A percentile compares a stretch with the other conserved stretches of the same genome.
These are phyloP conservation scores for Hydrochoerus hydrochaeris DNA, from an alignment of 2,113 vertebrate genomes.

Conservation along the genomic window DNA sequence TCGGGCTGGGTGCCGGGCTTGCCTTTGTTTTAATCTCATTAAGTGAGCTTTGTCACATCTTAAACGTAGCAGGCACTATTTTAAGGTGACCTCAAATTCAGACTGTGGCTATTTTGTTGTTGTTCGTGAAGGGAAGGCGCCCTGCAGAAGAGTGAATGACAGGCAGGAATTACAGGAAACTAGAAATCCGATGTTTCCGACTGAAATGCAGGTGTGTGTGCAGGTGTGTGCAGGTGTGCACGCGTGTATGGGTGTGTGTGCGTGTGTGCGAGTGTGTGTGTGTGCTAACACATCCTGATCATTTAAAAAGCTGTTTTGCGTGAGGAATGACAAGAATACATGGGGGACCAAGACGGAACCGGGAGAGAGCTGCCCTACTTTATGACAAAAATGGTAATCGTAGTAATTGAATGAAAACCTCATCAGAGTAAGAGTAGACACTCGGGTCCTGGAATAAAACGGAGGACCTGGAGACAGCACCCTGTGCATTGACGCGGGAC, in stretches of 20 bases:
- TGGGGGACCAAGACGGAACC: neutral
- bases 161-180: neutral
- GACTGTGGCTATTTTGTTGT: neutral
- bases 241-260: too few species aligned
- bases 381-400: neutral
- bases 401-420: neutral
- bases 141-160: neutral
- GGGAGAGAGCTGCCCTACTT: neutral
- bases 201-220: neutral
- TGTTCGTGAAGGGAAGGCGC: neutral
- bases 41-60: neutral
- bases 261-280: neutral
- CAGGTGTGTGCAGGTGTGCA: too few species aligned
- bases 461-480: fast-evolving
- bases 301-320: neutral
- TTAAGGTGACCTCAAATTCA: neutral
- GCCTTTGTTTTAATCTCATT: neutral
- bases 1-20: fast-evolving
- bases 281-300: neutral
- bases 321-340: neutral
- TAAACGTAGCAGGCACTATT: neutral
- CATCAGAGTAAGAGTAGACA: neutral
- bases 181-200: neutral
- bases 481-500: fast-evolving
- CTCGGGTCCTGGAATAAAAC: neutral